These are phyloP conservation scores for Bos javanicus DNA, from an alignment of 2,113 vertebrate genomes.

Conservation along the genomic window DNA sequence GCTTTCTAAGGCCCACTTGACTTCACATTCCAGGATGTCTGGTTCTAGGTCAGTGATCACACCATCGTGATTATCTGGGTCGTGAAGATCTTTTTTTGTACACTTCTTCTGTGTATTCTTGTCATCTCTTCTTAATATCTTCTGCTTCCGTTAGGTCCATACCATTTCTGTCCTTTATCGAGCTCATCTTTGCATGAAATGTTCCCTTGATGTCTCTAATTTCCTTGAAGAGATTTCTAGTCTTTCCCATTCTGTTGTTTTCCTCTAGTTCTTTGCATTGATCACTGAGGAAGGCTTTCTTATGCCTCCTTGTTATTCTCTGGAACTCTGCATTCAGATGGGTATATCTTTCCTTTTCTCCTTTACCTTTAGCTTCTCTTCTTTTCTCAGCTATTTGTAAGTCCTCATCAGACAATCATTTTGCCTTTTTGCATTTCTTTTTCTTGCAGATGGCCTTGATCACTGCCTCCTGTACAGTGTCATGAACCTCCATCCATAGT, in stretches of 20 bases:
- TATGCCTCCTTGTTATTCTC: not conserved
- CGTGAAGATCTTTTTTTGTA: not conserved
- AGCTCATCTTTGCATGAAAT: not conserved
- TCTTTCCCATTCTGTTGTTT: not conserved
- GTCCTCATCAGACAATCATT: not conserved
- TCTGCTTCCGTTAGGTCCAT: not conserved
- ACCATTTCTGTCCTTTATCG: not conserved
- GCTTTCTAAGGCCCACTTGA: not conserved
- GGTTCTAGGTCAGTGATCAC: not conserved
- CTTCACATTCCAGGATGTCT: not conserved
- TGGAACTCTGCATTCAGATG: not conserved
- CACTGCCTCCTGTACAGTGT: not conserved
- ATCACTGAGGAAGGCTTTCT: not conserved
- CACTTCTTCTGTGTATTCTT: not conserved
- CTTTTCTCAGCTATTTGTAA: not conserved
- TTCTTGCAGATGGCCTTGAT: not conserved
- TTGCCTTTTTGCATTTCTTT: not conserved
- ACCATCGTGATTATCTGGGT: not conserved
- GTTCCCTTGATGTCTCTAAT: not conserved
- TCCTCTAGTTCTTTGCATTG: not conserved
- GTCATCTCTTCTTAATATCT: not conserved
- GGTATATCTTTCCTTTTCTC: not conserved
- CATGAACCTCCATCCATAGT: not conserved
- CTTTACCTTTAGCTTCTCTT: not conserved
- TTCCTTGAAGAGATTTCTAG: not conserved